Base-by-base conservation (phyloP, 2,888 invertebrate species). In the Aspidiotus rigidus region DNA sequence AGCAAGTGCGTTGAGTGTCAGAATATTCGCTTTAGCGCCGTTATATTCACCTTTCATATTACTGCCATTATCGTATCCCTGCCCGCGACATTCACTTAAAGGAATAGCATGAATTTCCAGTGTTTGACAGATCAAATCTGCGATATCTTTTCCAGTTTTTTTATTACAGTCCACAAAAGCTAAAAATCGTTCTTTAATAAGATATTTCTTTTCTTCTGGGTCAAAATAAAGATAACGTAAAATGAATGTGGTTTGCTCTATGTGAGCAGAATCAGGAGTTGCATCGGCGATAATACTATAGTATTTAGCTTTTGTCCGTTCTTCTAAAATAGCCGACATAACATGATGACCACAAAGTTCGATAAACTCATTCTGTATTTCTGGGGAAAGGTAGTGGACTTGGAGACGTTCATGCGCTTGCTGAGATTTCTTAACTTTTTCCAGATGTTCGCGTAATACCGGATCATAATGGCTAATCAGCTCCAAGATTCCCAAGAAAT, bases 321-420 rank as follows among this genome's bases (percentile, higher is more conserved):
- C 71, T 69, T 63, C 28, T 7, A 73, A 40, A 60, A 73, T 73
- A 28, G 9, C 15, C n/a, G 16, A 13, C 28, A 17, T 60, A 17
- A 71, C 67, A 57, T 62, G 57, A 40, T 55, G 11, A 62, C 55
- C 60, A 56, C 70, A 72, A 5, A 70, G 8, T 7, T 55, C 17
- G 7, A 73, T 73, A 62, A 73, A 72, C 41, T 73, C 72, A 62
- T 73, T 73, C 63, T 72, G 72, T 62, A 71, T 72, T 13, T 71
- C 69, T n/a, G n/a, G 44, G 11, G 72, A 73, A 42, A 72, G 67
- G 17, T 73, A 73, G 41, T 70, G 62, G 10, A 71, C 69, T 64
- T 72, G 72, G 11, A 71, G 42, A 62, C 60, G 53, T 7, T 67
- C 7, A 44, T 44, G 28, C 7, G 10, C 17, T 9, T 59, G 41